Conservation (phyloP, 2,797 vertebrate species). For the Anableps anableps region DNA sequence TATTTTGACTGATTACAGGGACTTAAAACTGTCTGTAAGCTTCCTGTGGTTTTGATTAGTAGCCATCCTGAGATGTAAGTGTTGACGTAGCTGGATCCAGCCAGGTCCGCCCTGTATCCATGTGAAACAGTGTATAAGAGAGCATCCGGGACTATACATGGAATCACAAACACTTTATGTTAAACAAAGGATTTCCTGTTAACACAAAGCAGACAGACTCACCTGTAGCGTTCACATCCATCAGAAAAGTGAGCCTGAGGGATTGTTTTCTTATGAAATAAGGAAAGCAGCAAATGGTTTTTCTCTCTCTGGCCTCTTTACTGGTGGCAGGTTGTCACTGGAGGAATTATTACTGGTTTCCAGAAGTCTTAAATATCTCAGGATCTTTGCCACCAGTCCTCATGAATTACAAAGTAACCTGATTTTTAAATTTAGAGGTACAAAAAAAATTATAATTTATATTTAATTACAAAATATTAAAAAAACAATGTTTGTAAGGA, state of each 20-base stretch:
- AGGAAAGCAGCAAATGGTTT: not conserved
- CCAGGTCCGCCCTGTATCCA: conserved; percentile 27
- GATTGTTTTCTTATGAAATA: conserved; percentile 26
- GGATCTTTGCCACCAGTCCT: not conserved
- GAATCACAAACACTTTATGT: conserved; percentile 57
- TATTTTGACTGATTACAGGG: conserved; percentile 8
- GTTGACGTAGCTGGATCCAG: conserved; percentile 11
- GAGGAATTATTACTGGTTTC: not conserved
- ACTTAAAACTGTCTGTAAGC: conserved; percentile 20
- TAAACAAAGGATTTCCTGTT: conserved; percentile 79
- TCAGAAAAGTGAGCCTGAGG: conserved; percentile 17
- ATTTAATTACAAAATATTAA: not conserved
- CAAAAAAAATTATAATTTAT: not conserved
- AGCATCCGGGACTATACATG: conserved; percentile 30
- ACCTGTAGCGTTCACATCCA: conserved; percentile 60
- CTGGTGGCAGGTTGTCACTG: not conserved
- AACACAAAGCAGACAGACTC: conserved; percentile 44
- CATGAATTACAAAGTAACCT: not conserved
- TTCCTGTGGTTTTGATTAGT: conserved; percentile 48
- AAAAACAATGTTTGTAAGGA: not conserved
- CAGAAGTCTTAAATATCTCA: not conserved
- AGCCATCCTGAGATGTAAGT: conserved; percentile 9
- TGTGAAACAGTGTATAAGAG: conserved; percentile 7
- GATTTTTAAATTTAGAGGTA: not conserved
- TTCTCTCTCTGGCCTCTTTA: not conserved